Evolutionary conservation across 2,113 vertebrate genomes (phyloP).

Genomic region (Saiga tatarica): DNA sequence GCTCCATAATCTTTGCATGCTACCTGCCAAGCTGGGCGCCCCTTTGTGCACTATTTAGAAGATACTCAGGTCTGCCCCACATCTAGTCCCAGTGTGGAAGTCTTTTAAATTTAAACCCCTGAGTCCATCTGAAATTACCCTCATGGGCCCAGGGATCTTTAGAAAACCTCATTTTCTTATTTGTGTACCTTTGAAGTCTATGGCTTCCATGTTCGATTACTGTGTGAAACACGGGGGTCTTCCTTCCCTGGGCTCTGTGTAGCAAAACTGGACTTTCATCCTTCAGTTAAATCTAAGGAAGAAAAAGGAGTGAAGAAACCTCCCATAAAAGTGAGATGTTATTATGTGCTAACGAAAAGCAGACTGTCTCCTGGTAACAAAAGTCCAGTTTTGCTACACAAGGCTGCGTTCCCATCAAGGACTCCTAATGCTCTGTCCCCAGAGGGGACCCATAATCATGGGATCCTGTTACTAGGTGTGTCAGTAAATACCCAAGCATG

Average conservation of each 20-base stretch:
- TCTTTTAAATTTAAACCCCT: not conserved
- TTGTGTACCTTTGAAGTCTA: conserved; percentile 16
- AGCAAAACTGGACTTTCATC: conserved; percentile 54
- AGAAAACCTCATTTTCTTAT: not conserved
- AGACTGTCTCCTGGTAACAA: conserved; percentile 12
- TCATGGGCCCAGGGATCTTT: not conserved
- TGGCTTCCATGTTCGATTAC: conserved; percentile 3
- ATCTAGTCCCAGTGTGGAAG: not conserved
- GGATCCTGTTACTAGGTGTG: not conserved
- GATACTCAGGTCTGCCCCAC: not conserved
- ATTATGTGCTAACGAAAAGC: conserved; percentile 54
- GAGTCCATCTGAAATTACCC: not conserved
- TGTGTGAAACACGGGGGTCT: not conserved
- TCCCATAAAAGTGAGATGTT: conserved; percentile 50
- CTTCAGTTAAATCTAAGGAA: conserved; percentile 58
- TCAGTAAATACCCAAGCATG: not conserved
- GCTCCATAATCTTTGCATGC: not conserved
- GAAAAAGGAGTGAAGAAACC: conserved; percentile 18
- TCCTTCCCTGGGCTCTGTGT: conserved; percentile 1
- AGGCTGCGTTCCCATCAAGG: not conserved
- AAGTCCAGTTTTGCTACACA: not conserved
- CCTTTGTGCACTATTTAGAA: not conserved
- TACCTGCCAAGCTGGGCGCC: not conserved
- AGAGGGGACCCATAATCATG: not conserved
- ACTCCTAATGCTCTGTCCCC: not conserved